Evolutionary conservation across 2,113 vertebrate genomes (phyloP).

Genomic region (Scopus umbretta): DNA sequence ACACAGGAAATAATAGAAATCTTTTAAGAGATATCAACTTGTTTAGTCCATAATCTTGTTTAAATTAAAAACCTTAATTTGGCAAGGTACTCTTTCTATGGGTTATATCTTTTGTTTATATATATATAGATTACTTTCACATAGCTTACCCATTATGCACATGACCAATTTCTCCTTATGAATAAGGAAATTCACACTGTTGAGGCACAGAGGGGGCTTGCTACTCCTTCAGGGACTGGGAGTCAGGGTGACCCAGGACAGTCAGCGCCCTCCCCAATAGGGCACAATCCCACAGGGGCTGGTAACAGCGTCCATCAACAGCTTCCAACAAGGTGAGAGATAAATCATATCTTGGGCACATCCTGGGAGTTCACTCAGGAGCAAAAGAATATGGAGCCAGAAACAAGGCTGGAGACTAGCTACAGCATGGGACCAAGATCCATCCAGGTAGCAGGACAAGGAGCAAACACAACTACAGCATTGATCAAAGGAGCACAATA

Average conservation of each 20-base stretch:
- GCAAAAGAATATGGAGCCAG: not conserved
- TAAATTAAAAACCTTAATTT: not conserved
- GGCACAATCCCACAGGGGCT: not conserved
- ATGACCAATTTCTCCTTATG: not conserved
- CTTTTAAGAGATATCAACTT: not conserved
- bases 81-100: not conserved
- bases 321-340: not conserved
- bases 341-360: not conserved
- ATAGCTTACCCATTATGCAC: accelerated
- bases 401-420: not conserved
- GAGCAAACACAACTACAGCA: too few species aligned
- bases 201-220: not conserved
- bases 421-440: not conserved
- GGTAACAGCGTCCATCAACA: not conserved
- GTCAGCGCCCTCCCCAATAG: not conserved
- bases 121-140: not conserved
- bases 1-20: not conserved
- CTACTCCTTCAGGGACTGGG: not conserved
- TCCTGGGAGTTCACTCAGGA: not conserved
- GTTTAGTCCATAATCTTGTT: not conserved
- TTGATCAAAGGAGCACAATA: not conserved
- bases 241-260: not conserved
- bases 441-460: not conserved
- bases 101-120: not conserved
- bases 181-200: not conserved